Evolutionary conservation across 2,113 vertebrate species (phyloP).

Genomic region (Bubalus kerabau): DNA sequence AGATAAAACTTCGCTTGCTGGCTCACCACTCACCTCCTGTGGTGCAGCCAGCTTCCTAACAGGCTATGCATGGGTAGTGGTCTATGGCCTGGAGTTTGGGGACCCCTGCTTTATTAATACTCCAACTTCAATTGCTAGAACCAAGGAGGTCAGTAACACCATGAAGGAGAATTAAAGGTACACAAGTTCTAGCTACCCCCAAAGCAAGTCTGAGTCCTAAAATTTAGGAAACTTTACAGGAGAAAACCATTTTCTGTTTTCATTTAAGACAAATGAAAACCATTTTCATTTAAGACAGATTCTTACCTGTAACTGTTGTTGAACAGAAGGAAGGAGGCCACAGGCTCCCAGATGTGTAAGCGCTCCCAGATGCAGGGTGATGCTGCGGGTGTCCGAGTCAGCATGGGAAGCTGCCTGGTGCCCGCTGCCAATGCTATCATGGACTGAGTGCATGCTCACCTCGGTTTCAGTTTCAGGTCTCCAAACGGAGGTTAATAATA

Average conservation of each 20-base stretch:
- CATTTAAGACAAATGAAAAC: neutral
- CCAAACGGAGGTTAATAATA: neutral
- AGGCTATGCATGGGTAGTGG: neutral
- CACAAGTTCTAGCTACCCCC: neutral
- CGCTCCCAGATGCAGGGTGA: fast-evolving
- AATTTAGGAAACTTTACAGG: neutral
- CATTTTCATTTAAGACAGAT: neutral
- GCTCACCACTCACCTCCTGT: neutral
- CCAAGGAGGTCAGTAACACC: neutral
- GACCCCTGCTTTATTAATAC: neutral
- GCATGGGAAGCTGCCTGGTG: neutral
- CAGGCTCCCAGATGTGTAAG: fast-evolving
- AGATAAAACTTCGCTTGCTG: neutral
- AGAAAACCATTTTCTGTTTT: neutral
- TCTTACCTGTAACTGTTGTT: neutral
- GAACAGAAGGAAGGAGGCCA: neutral
- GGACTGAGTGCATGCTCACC: fast-evolving
- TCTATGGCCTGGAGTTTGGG: neutral
- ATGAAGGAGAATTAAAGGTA: neutral
- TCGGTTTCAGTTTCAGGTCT: neutral
- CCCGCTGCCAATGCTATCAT: fast-evolving
- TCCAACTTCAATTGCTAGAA: neutral
- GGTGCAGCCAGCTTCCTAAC: neutral
- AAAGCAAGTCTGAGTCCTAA: neutral
- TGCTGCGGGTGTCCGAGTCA: fast-evolving